phyloP scores from a whole-genome alignment of 2,113 vertebrate species.

The Cryptotis parvus region DNA sequence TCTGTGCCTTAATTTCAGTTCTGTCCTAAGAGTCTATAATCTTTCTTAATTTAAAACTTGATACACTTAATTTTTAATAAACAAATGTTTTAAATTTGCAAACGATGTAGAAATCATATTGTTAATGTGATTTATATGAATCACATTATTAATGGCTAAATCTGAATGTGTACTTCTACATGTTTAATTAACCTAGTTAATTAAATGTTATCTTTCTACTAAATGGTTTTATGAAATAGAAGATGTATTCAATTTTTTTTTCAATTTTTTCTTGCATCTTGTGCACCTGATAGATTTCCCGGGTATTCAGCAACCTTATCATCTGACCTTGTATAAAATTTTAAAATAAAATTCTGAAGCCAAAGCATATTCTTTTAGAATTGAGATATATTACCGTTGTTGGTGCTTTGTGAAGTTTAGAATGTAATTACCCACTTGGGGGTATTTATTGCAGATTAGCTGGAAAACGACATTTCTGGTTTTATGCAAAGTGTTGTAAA shows the following conservation, averaged over 20 bases:
- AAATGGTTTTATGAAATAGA: conserved; percentile 35
- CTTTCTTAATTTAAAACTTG: conserved; percentile 63
- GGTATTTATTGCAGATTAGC: conserved; percentile 12
- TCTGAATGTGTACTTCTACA: conserved; percentile 27
- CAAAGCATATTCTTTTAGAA: conserved; percentile 30
- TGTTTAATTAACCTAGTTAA: conserved; percentile 3
- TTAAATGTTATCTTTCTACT: conserved; percentile 44
- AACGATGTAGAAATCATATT: conserved; percentile 44
- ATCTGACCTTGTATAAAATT: conserved; percentile 36
- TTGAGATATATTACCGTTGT: conserved; percentile 37
- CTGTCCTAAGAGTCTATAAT: conserved; percentile 4
- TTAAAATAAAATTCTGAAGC: conserved; percentile 71
- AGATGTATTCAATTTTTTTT: conserved; percentile 45
- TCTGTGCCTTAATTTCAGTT: conserved; percentile 35
- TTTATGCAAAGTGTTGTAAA: not conserved
- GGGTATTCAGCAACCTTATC: conserved; percentile 43
- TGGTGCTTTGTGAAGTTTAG: conserved; percentile 18
- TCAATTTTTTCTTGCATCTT: conserved; percentile 30
- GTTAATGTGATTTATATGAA: not conserved
- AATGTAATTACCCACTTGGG: conserved; percentile 15
- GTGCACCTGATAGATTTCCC: not conserved
- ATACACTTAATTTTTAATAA: conserved; percentile 52
- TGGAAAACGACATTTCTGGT: conserved; percentile 28
- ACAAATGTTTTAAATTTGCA: conserved; percentile 57
- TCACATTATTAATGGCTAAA: conserved; percentile 37